Evolutionary conservation across 2,113 vertebrate species (phyloP).

Genomic region (Paralichthys olivaceus): DNA sequence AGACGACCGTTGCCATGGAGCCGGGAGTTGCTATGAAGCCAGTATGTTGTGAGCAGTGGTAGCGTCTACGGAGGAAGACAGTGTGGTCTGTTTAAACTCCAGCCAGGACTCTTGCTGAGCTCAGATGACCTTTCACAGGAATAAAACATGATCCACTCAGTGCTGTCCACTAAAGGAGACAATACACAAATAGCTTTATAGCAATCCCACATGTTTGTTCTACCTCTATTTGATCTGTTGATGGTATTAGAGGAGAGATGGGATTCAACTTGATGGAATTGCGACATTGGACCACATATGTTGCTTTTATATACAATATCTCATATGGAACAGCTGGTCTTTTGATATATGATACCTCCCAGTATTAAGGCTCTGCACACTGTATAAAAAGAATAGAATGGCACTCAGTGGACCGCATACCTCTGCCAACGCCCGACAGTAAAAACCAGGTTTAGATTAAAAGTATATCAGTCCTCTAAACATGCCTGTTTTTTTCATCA

Average conservation of each 20-base stretch:
- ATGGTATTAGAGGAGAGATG: background rate
- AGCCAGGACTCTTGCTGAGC: slow-evolving; percentile 59
- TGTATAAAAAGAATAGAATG: background rate
- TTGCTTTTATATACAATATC: slow-evolving; percentile 13
- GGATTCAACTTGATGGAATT: slow-evolving; percentile 7
- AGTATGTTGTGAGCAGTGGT: slow-evolving; percentile 60
- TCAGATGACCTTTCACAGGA: slow-evolving; percentile 63
- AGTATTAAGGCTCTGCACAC: background rate
- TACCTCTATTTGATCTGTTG: background rate
- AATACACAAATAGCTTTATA: slow-evolving; percentile 5
- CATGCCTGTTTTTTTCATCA: too few species aligned
- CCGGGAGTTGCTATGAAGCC: slow-evolving; percentile 79
- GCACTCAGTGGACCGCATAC: background rate
- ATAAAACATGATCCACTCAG: slow-evolving; percentile 27
- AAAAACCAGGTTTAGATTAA: too few species aligned
- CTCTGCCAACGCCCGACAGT: background rate
- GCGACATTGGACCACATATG: slow-evolving; percentile 16
- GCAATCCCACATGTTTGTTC: background rate
- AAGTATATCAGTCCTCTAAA: too few species aligned
- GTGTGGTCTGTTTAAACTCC: slow-evolving; percentile 70
- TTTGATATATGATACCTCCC: slow-evolving; percentile 40
- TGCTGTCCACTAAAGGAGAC: slow-evolving; percentile 11
- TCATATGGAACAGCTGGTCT: slow-evolving; percentile 18
- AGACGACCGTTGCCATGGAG: slow-evolving; percentile 81
- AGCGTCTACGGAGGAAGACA: slow-evolving; percentile 58